phyloP scores from a whole-genome alignment of 2,888 invertebrate genomes.

The Harmothoe impar region DNA sequence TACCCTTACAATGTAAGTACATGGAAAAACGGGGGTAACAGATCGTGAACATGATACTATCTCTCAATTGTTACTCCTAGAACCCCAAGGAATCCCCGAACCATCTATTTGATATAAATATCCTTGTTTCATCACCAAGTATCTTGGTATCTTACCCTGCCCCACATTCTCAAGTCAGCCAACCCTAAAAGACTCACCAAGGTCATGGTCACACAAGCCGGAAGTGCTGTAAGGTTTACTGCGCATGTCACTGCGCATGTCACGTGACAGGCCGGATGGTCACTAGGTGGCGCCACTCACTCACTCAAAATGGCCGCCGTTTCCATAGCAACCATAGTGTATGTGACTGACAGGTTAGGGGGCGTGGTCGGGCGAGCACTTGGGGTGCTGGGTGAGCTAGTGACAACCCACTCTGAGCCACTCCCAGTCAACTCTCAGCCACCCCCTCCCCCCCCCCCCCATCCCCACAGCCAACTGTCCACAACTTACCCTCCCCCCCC shows the following conservation, averaged over 20 bases:
- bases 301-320: conserved; percentile 28
- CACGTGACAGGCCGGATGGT: background rate
- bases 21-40: no score
- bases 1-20: no score
- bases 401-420: background rate
- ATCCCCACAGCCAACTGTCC: background rate
- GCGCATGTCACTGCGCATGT: conserved; percentile 32
- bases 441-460: background rate
- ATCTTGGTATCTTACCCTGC: no score
- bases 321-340: background rate
- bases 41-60: no score
- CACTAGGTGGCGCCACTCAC: conserved; percentile 34
- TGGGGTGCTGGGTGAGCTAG: background rate
- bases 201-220: background rate
- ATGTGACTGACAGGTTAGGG: conserved; percentile 32
- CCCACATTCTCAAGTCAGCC: no score
- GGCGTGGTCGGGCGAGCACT: no score
- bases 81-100: no score
- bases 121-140: no score
- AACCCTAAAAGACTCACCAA: background rate
- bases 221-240: background rate
- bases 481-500: no score
- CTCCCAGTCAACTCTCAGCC: background rate
- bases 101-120: no score
- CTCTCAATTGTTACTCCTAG: no score